Percentiles rank a stretch among this genome's conserved stretches.
phyloP scores from a whole-genome alignment of 2,113 vertebrate species.

The Siniperca chuatsi region DNA sequence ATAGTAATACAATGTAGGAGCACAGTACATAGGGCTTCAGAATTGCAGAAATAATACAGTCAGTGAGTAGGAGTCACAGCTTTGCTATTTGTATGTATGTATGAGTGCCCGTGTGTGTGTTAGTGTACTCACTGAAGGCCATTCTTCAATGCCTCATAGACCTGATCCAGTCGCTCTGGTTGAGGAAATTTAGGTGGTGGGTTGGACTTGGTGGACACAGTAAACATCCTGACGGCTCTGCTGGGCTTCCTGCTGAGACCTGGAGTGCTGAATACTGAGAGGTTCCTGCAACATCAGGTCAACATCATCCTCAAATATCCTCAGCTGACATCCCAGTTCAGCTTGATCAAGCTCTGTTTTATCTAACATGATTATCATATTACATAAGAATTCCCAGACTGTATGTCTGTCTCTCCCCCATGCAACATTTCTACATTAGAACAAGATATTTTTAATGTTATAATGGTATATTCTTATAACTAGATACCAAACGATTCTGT shows the following conservation, averaged over 20 bases:
- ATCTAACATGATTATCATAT: neutral
- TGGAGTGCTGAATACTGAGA: conserved; percentile 91
- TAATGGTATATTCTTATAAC: neutral
- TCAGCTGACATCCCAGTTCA: neutral
- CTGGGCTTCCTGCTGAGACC: conserved; percentile 91
- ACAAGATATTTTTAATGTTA: neutral
- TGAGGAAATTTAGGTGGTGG: conserved; percentile 94
- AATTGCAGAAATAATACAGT: neutral
- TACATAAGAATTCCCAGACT: neutral
- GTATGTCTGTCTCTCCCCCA: neutral
- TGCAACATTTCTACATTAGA: neutral
- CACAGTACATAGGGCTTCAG: neutral
- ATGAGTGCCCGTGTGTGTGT: neutral
- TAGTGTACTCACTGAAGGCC: conserved; percentile 91
- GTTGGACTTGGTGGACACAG: conserved; percentile 89
- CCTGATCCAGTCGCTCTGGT: conserved; percentile 93
- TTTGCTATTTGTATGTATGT: neutral
- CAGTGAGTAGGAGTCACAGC: neutral
- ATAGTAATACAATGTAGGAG: neutral
- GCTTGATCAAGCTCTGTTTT: neutral
- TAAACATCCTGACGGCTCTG: conserved; percentile 95
- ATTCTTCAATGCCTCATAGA: conserved; percentile 93
- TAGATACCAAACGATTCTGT: neutral
- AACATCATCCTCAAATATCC: neutral
- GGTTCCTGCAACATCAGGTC: conserved; percentile 81